Conservation (phyloP, 2,888 invertebrate genomes). For the Ptilodon capucinus region DNA sequence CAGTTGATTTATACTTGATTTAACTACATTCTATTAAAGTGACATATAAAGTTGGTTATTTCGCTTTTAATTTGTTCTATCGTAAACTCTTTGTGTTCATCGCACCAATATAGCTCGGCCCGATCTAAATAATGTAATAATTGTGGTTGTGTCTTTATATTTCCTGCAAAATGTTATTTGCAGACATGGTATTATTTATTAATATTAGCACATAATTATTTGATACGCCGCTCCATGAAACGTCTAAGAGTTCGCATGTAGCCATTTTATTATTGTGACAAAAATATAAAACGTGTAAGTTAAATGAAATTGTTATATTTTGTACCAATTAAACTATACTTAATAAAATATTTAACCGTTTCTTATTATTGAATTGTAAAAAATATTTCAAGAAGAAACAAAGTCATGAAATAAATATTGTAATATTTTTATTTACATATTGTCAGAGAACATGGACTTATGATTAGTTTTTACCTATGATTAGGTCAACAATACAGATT, state of each 20-base stretch:
- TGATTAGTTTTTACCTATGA: neutral
- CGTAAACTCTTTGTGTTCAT: neutral
- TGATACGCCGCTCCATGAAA: neutral
- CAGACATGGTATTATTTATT: neutral
- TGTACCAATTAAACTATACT: slow-evolving; percentile 69
- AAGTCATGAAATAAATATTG: neutral
- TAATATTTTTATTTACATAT: slow-evolving; percentile 23
- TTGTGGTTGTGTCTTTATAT: neutral
- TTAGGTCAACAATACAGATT: slow-evolving; percentile 24
- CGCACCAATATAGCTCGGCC: too few species aligned
- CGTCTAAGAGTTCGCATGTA: slow-evolving; percentile 20
- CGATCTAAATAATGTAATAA: neutral
- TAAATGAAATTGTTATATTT: slow-evolving; percentile 71
- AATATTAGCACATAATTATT: neutral
- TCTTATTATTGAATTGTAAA: neutral
- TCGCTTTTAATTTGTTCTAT: neutral
- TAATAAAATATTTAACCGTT: slow-evolving; percentile 1
- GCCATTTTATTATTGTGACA: slow-evolving; percentile 40
- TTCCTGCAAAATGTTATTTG: neutral
- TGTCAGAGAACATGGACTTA: slow-evolving; percentile 2
- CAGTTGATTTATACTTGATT: too few species aligned
- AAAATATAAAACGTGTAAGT: slow-evolving; percentile 51
- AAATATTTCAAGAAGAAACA: neutral
- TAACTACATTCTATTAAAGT: too few species aligned
- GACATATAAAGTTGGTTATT: too few species aligned